A percentile compares a stretch with the other conserved stretches of the same genome.
These are phyloP conservation scores for Acanthaster planci DNA, from an alignment of 35 echinoderm and acorn worm genomes.

Conservation along the genomic window DNA sequence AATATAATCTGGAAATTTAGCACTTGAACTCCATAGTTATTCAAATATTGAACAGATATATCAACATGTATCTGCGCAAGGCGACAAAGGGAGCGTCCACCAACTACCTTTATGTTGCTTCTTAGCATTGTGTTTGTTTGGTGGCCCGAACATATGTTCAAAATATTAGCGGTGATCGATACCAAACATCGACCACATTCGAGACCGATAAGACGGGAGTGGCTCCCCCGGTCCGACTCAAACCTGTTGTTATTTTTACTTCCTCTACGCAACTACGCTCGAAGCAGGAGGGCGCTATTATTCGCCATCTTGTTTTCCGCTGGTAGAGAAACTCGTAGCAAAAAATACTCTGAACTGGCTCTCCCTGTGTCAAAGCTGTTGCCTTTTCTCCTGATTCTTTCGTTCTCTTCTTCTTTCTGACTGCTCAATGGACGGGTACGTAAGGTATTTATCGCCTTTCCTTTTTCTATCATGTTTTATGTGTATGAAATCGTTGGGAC, in stretches of 20 bases:
- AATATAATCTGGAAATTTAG: too few relatives aligned
- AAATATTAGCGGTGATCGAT: neutral
- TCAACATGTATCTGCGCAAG: too few relatives aligned
- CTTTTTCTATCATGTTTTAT: neutral
- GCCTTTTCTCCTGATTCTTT: constrained; percentile 31
- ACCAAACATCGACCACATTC: neutral
- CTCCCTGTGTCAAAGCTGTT: constrained; percentile 14
- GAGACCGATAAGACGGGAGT: neutral
- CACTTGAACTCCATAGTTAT: too few relatives aligned
- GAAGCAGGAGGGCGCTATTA: neutral
- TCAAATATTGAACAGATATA: too few relatives aligned
- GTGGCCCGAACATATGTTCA: constrained; percentile 12
- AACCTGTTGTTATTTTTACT: constrained; percentile 10
- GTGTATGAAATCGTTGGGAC: neutral
- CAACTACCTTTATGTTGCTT: too few relatives aligned
- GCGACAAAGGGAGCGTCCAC: too few relatives aligned
- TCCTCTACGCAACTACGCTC: neutral
- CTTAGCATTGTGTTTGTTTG: neutral
- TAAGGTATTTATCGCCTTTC: constrained; percentile 20
- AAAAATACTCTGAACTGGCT: neutral
- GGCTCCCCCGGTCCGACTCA: neutral
- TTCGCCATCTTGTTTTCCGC: constrained; percentile 28
- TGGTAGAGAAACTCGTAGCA: neutral
- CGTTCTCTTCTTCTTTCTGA: constrained; percentile 33
- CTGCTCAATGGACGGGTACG: constrained; percentile 23